phyloP scores from a whole-genome alignment of 2,888 invertebrate species.

The Tricholauxania praeusta region DNA sequence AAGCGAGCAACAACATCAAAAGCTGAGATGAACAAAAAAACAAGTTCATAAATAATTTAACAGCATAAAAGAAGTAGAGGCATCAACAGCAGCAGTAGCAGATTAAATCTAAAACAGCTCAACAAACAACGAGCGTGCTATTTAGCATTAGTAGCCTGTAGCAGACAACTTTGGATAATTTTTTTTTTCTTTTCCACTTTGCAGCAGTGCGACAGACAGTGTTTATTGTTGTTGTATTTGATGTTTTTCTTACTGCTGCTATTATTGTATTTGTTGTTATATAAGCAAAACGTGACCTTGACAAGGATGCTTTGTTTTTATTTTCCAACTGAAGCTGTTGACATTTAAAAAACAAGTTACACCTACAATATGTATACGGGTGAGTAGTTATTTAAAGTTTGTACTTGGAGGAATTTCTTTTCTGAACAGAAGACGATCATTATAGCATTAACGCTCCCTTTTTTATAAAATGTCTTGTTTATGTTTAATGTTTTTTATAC shows the following conservation, averaged over 20 bases:
- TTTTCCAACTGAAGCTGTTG: slow-evolving; percentile 9
- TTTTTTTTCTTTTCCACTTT: slow-evolving; percentile 16
- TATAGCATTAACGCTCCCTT: too few relatives aligned
- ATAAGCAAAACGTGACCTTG: slow-evolving; percentile 43
- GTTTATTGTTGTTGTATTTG: slow-evolving; percentile 25
- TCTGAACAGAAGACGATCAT: too few relatives aligned
- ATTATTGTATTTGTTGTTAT: too few relatives aligned
- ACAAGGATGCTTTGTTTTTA: slow-evolving; percentile 34
- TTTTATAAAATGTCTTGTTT: too few relatives aligned
- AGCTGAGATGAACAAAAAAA: too few relatives aligned
- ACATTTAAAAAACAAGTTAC: slow-evolving; percentile 5
- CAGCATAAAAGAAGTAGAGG: too few relatives aligned
- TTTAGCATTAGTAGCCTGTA: background rate
- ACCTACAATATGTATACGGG: too few relatives aligned
- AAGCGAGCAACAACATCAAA: too few relatives aligned
- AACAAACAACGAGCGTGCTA: background rate
- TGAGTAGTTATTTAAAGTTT: too few relatives aligned
- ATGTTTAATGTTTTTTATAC: too few relatives aligned
- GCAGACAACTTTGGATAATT: slow-evolving; percentile 1
- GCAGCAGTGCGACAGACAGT: background rate
- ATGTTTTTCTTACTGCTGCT: background rate
- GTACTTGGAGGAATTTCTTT: too few relatives aligned
- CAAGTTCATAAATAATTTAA: too few relatives aligned
- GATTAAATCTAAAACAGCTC: background rate
- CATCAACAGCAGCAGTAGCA: background rate